A percentile compares a stretch with the other conserved stretches of the same genome.
Evolutionary conservation across 2,888 invertebrate species (phyloP).

Genomic region (Choristoneura rosaceana): DNA sequence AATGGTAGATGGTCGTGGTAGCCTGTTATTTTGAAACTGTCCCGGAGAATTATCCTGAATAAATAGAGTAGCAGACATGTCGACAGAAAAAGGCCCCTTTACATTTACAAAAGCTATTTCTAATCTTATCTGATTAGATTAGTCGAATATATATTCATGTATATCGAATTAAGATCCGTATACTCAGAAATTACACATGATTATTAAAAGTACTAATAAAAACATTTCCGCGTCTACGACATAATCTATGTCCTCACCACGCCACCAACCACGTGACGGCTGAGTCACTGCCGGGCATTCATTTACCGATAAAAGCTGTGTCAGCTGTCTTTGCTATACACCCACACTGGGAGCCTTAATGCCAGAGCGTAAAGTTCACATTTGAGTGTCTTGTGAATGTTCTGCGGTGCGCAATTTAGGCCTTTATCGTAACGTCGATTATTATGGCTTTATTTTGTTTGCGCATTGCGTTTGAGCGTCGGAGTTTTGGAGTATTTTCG

Average conservation of each 20-base stretch:
- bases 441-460: slow-evolving; percentile 25
- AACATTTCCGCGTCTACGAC: slow-evolving; percentile 7
- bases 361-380: slow-evolving; percentile 4
- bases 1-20: not conserved
- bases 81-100: no score
- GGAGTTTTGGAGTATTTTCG: slow-evolving; percentile 12
- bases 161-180: no score
- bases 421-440: slow-evolving; percentile 28
- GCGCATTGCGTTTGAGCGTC: slow-evolving; percentile 28
- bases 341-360: slow-evolving; percentile 9
- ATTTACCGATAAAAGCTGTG: slow-evolving; percentile 45
- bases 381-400: not conserved
- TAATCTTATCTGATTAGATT: no score
- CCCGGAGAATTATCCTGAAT: no score
- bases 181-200: not conserved
- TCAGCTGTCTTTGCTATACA: slow-evolving; percentile 46
- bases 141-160: no score
- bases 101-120: no score
- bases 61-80: no score
- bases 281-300: slow-evolving; percentile 48
- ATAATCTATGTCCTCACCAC: slow-evolving; percentile 51
- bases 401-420: slow-evolving; percentile 26
- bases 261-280: slow-evolving; percentile 58
- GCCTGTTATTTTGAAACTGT: not conserved
- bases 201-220: not conserved